phyloP scores from a whole-genome alignment of 2,797 vertebrate species.

The Oreochromis grahami region DNA sequence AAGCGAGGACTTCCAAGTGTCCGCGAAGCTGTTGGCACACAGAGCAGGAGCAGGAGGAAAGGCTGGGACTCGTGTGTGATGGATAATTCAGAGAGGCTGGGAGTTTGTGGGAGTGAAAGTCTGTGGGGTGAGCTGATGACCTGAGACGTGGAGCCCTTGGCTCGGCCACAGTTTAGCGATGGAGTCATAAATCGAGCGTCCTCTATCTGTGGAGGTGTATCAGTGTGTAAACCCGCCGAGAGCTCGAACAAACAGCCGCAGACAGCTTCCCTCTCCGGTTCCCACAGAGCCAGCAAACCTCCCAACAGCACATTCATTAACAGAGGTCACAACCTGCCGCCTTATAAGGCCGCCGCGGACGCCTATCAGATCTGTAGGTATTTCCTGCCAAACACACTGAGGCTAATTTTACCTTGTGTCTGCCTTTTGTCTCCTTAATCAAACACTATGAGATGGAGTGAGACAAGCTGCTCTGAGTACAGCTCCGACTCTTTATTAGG shows the following conservation, averaged over 20 bases:
- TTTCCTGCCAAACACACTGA: conserved; percentile 74
- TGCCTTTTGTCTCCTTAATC: conserved; percentile 5
- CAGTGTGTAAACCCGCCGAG: neutral
- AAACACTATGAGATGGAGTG: neutral
- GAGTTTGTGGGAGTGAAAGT: neutral
- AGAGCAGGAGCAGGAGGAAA: neutral
- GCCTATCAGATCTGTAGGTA: conserved; percentile 75
- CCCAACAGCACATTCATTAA: conserved; percentile 64
- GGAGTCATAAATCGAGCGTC: neutral
- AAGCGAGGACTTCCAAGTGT: neutral
- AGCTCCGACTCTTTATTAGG: neutral
- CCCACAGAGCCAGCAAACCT: conserved; percentile 49
- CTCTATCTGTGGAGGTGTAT: neutral
- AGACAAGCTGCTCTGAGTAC: neutral
- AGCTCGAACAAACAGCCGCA: neutral
- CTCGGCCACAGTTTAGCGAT: neutral
- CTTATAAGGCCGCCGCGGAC: conserved; percentile 34
- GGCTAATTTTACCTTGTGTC: conserved; percentile 43
- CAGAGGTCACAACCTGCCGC: conserved; percentile 60
- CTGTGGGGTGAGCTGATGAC: neutral
- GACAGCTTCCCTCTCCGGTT: conserved; percentile 20
- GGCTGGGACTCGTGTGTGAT: neutral
- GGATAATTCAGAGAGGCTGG: neutral
- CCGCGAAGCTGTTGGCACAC: accelerated
- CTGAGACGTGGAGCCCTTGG: neutral